These are phyloP conservation scores for Halcyon leucocephala DNA, from an alignment of 2,797 vertebrate species.

Conservation along the genomic window DNA sequence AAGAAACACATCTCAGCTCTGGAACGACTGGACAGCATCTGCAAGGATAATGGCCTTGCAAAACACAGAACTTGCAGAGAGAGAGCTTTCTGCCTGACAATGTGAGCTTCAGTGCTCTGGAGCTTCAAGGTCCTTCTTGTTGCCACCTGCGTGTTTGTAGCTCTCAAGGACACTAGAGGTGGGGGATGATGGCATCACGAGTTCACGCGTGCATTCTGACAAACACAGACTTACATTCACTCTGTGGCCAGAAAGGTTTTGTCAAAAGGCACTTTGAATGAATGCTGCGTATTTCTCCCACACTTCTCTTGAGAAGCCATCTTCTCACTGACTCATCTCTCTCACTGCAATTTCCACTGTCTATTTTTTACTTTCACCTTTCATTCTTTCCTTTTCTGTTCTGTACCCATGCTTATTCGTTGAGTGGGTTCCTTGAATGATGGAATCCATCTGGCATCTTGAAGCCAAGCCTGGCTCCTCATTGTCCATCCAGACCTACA, in stretches of 20 bases:
- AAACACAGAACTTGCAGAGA: accelerated
- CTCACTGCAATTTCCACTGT: not conserved
- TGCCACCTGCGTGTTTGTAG: not conserved
- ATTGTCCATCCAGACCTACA: not conserved
- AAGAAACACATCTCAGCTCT: not conserved
- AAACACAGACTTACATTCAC: not conserved
- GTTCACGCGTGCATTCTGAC: not conserved
- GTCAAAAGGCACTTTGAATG: not conserved
- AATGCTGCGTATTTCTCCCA: accelerated
- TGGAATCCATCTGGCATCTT: not conserved
- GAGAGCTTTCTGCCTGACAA: not conserved
- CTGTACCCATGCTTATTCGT: not conserved
- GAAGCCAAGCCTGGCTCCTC: not conserved
- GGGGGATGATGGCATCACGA: not conserved
- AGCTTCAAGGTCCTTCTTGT: not conserved
- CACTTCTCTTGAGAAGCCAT: not conserved
- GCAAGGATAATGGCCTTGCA: not conserved
- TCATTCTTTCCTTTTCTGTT: not conserved
- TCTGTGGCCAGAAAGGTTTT: not conserved
- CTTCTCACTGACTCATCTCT: not conserved
- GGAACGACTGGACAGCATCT: not conserved
- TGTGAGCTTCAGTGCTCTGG: not conserved
- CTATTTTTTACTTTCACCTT: not conserved
- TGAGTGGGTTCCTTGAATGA: not conserved
- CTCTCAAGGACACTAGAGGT: not conserved